Percentiles rank a stretch among this genome's conserved stretches.
Evolutionary conservation across 2,113 vertebrate species (phyloP).

Genomic region (Agelaius phoeniceus): DNA sequence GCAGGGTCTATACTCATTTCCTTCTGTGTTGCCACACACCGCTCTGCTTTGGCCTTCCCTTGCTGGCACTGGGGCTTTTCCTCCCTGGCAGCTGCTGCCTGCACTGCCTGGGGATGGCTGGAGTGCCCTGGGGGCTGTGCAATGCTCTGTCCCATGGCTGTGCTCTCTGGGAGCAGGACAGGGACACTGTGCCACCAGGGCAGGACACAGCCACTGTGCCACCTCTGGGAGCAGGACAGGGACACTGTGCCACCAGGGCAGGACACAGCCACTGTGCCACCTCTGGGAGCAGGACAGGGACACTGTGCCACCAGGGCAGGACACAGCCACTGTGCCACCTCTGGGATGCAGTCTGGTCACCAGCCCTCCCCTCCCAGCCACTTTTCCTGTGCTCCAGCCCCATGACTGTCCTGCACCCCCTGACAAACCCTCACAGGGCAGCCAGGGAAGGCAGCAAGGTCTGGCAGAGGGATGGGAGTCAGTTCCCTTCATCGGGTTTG

Average conservation of each 20-base stretch:
- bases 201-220: too few species aligned
- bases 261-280: background rate
- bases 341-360: background rate
- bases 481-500: accelerated
- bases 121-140: too few species aligned
- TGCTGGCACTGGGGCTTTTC: background rate
- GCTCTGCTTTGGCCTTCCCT: conserved; percentile 2
- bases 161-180: too few species aligned
- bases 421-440: accelerated
- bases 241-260: background rate
- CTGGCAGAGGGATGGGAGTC: background rate
- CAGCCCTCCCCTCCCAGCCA: background rate
- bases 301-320: background rate
- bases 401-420: accelerated
- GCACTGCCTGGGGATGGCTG: accelerated
- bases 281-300: too few species aligned
- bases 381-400: background rate
- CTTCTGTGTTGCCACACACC: background rate
- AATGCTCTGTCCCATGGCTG: accelerated
- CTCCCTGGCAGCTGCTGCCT: background rate
- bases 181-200: background rate
- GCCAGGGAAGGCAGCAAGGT: accelerated
- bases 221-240: too few species aligned
- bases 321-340: background rate
- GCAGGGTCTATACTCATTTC: conserved; percentile 12